These are phyloP conservation scores for Leucophenga maculata DNA, from an alignment of 2,888 invertebrate species.

Conservation along the genomic window DNA sequence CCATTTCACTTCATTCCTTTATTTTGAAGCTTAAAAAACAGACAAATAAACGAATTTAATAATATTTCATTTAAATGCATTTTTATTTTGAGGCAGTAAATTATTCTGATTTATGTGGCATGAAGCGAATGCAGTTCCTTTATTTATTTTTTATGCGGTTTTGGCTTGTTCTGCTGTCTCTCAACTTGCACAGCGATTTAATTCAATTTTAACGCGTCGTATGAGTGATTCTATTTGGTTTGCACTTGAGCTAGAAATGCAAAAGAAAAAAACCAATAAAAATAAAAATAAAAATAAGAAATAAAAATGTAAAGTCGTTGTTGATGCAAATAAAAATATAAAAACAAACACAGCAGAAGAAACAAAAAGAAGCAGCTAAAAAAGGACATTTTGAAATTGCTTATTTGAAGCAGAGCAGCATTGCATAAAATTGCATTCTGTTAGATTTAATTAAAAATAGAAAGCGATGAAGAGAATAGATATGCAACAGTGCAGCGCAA, in stretches of 20 bases:
- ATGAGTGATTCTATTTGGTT: conserved; percentile 1
- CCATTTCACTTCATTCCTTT: background rate
- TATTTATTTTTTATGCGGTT: background rate
- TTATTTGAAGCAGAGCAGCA: background rate
- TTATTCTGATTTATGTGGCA: conserved; percentile 21
- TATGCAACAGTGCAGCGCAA: conserved; percentile 4
- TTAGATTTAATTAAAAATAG: conserved; percentile 24
- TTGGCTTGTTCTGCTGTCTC: too few relatives aligned
- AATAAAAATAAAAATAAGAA: background rate
- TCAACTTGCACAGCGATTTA: background rate
- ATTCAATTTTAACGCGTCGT: conserved; percentile 6
- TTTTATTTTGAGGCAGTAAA: conserved; percentile 10
- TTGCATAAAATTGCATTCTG: conserved; percentile 3
- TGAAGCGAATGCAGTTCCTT: background rate
- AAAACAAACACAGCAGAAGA: background rate
- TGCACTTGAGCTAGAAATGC: background rate
- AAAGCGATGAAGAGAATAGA: background rate
- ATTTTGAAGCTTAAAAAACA: too few relatives aligned
- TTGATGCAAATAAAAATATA: background rate
- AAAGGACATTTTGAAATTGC: conserved; percentile 11
- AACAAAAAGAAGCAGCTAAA: background rate
- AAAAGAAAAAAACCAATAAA: background rate
- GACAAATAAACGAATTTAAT: background rate
- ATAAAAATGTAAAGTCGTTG: background rate
- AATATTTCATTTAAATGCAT: background rate